Conservation (phyloP, 2,797 vertebrate genomes). For the Apodemus agrarius region DNA sequence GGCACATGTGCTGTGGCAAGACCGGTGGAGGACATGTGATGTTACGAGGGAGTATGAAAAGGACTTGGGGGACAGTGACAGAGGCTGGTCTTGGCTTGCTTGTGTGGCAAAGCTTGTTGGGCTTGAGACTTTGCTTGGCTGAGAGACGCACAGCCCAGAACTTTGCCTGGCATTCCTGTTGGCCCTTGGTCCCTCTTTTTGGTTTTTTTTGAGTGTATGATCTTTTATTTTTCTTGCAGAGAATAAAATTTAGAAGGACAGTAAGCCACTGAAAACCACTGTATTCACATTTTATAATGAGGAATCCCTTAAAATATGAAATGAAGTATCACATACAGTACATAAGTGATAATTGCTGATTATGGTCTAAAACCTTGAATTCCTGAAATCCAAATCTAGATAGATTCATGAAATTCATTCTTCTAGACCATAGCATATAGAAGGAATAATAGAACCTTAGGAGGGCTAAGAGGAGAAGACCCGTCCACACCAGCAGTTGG, state of each 20-base stretch:
- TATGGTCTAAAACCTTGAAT: not conserved
- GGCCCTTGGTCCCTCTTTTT: no score
- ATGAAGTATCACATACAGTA: not conserved
- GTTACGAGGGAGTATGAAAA: no score
- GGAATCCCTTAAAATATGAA: not conserved
- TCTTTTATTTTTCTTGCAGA: not conserved
- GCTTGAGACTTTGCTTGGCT: no score
- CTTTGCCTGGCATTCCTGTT: not conserved
- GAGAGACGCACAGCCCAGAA: not conserved
- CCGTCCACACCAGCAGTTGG: fast-evolving
- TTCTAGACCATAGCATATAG: not conserved
- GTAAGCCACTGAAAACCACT: not conserved
- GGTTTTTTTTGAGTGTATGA: not conserved
- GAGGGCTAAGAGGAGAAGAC: not conserved
- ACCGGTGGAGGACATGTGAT: no score
- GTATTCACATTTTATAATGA: not conserved
- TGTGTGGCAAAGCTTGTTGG: no score
- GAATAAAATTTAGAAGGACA: constrained; percentile 48
- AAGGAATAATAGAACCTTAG: not conserved
- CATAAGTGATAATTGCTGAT: not conserved
- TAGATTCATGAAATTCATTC: not conserved
- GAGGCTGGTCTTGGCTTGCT: no score
- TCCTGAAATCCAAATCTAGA: not conserved
- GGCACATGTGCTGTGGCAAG: no score
- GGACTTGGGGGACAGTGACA: no score